phyloP scores from a whole-genome alignment of 1,140 invertebrate species.

The Micrasema minimum region DNA sequence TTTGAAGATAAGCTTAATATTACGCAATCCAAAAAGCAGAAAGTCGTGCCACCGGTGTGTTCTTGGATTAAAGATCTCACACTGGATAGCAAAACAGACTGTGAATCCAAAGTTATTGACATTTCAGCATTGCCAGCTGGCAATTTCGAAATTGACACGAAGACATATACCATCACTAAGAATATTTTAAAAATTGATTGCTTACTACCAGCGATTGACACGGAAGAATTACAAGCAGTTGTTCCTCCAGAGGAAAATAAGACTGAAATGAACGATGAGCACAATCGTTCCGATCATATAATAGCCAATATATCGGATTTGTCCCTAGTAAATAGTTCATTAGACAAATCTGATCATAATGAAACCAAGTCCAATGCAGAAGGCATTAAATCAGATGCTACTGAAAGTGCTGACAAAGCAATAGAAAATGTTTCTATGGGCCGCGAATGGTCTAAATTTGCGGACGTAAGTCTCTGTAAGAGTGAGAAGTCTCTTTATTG shows the following conservation, averaged over 20 bases:
- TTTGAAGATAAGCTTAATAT: constrained; percentile 1
- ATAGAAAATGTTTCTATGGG: no score
- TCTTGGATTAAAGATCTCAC: constrained; percentile 25
- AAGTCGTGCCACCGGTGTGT: constrained; percentile 24
- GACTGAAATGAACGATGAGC: background rate
- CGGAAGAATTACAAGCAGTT: constrained; percentile 7
- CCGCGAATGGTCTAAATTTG: no score
- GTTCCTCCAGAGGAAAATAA: background rate
- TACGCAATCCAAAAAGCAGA: constrained; percentile 35
- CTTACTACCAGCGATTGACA: background rate
- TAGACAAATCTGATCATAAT: constrained; percentile 30
- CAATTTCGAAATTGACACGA: constrained; percentile 13
- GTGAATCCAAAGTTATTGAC: constrained; percentile 1
- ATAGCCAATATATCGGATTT: constrained; percentile 38
- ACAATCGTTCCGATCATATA: constrained; percentile 7
- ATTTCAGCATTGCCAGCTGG: background rate
- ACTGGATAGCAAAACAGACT: background rate
- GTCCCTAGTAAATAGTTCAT: constrained; percentile 33
- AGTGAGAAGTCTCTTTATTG: no score
- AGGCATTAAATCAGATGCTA: no score
- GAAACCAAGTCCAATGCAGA: no score
- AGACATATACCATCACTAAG: constrained; percentile 21
- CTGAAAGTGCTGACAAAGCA: no score
- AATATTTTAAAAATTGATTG: background rate
- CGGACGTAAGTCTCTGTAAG: no score